Conservation (phyloP, 2,113 vertebrate genomes). For the Lanius collurio region DNA sequence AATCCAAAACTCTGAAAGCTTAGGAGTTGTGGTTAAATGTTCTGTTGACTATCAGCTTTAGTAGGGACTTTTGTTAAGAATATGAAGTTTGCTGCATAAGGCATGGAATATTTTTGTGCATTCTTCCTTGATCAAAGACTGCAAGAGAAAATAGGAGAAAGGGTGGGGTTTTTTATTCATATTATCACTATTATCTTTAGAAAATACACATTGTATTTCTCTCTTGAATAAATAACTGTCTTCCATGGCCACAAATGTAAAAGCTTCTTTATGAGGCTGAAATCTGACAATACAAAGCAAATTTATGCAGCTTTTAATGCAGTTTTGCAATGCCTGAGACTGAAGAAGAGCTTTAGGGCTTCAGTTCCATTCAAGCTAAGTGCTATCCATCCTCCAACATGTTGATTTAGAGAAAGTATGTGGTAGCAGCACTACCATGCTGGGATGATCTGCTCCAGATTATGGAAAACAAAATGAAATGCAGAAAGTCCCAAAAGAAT, state of each 20-base stretch:
- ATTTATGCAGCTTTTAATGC: not conserved
- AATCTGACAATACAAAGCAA: not conserved
- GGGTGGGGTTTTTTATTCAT: not conserved
- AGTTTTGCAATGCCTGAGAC: not conserved
- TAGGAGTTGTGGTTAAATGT: constrained; percentile 56
- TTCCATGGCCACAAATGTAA: not conserved
- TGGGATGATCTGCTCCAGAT: not conserved
- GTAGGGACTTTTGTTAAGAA: constrained; percentile 74
- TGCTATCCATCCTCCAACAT: not conserved
- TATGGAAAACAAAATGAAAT: not conserved
- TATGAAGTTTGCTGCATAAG: constrained; percentile 69
- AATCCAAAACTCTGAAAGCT: constrained; percentile 36
- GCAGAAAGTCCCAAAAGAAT: not conserved
- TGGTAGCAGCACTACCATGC: not conserved
- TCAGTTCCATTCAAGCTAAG: not conserved
- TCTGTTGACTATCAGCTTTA: constrained; percentile 68
- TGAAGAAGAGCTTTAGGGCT: not conserved
- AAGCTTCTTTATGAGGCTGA: not conserved
- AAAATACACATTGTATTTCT: not conserved
- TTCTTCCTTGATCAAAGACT: constrained; percentile 76
- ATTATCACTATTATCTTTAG: not conserved
- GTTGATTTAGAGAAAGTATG: not conserved
- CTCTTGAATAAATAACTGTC: not conserved
- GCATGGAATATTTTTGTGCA: constrained; percentile 76
- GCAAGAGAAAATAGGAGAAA: constrained; percentile 70